Evolutionary conservation across 2,797 vertebrate species (phyloP).

Genomic region (Anas acuta): DNA sequence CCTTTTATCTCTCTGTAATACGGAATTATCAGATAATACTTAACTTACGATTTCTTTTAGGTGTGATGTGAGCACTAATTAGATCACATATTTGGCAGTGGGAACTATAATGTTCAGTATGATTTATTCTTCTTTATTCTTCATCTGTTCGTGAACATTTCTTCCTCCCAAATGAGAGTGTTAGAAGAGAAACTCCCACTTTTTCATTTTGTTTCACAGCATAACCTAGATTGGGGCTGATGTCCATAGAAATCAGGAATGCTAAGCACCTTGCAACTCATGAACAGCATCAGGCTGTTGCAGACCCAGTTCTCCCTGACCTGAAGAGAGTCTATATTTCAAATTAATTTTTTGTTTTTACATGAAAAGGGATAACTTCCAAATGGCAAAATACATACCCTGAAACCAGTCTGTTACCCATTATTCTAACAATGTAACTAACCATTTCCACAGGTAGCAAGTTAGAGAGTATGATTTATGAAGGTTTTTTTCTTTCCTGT

Average conservation of each 20-base stretch:
- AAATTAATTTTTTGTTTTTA: neutral
- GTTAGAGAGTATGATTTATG: neutral
- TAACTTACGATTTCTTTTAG: neutral
- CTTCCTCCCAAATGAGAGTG: neutral
- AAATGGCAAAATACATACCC: neutral
- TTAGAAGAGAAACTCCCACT: neutral
- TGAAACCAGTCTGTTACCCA: neutral
- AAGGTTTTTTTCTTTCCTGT: neutral
- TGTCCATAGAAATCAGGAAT: neutral
- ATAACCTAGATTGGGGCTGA: neutral
- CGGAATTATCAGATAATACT: neutral
- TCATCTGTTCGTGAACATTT: neutral
- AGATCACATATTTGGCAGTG: neutral
- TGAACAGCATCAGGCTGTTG: neutral
- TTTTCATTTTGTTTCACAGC: neutral
- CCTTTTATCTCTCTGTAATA: neutral
- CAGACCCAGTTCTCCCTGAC: neutral
- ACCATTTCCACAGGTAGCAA: neutral
- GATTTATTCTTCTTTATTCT: neutral
- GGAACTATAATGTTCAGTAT: neutral
- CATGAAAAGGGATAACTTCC: neutral
- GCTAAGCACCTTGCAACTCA: neutral
- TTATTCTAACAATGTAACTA: neutral
- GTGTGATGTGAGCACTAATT: neutral
- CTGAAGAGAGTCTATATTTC: neutral